These are phyloP conservation scores for Drosophila kuntzei DNA, from an alignment of 2,888 invertebrate genomes.

Conservation along the genomic window DNA sequence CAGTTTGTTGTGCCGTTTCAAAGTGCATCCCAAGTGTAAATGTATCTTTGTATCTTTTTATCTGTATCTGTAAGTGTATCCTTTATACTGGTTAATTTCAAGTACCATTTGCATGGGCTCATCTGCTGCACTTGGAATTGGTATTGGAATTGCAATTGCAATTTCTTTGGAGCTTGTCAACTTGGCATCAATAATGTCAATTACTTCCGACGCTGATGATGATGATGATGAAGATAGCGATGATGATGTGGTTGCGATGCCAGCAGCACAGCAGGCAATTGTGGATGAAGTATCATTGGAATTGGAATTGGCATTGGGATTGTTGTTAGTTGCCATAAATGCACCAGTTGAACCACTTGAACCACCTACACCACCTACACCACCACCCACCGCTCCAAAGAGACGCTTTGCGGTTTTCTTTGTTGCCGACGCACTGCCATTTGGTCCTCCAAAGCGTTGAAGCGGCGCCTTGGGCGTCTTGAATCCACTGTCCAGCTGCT, in stretches of 20 bases:
- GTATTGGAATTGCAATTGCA: neutral
- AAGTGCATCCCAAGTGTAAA: conserved; percentile 33
- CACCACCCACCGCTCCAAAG: conserved; percentile 52
- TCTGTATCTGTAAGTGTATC: conserved; percentile 15
- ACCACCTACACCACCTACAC: neutral
- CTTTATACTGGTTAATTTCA: conserved; percentile 25
- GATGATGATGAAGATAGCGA: conserved; percentile 37
- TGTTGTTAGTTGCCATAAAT: conserved; percentile 44
- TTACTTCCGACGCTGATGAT: conserved; percentile 38
- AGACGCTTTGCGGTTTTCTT: conserved; percentile 70
- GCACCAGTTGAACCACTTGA: conserved; percentile 14
- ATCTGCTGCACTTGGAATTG: conserved; percentile 27
- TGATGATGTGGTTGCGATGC: conserved; percentile 29
- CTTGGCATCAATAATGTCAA: conserved; percentile 33
- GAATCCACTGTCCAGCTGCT: conserved; percentile 74
- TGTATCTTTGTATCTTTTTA: conserved; percentile 7
- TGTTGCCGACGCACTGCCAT: conserved; percentile 42
- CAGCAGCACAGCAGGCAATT: conserved; percentile 63
- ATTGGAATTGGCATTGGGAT: conserved; percentile 16
- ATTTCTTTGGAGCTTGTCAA: conserved; percentile 14
- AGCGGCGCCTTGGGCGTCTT: conserved; percentile 84
- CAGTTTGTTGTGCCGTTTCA: conserved; percentile 56
- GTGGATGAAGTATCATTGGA: conserved; percentile 40
- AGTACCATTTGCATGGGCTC: conserved; percentile 68
- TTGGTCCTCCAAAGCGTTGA: conserved; percentile 55